Base-by-base conservation (phyloP, 2,797 vertebrate species). In the Diplodus sargus region DNA sequence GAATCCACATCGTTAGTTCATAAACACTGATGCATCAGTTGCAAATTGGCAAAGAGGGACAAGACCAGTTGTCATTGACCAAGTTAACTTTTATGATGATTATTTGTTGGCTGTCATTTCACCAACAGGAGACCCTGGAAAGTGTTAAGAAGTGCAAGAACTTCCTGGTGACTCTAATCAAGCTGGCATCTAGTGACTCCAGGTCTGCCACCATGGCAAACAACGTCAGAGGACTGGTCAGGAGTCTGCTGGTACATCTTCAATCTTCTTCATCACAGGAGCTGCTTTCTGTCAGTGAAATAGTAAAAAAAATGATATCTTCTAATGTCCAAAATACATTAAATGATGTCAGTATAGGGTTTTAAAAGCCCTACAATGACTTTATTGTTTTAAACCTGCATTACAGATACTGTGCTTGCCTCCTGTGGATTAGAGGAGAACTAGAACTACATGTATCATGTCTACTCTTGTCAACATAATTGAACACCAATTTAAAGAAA, bases 121-220 rank as follows among this genome's bases (percentile, higher is more conserved):
- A 4, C n/a, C 67, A 42, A 43, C 85, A 99, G 97, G 95, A 96
- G 66, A 96, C 95, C 45, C 78, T 98, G 84, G 98, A 99, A 88
- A 99, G 97, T 86, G 97, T 98, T 79, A 98, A 98, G 91, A 99
- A 99, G 92, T 99, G 98, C 90, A 98, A 98, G 92, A 99, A 98
- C 91, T 99, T 99, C 83, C 94, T 99, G 86, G 95, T 97, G 81
- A 98, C 97, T 0, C 92, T 99, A 84, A 96, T 99, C 90, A 99
- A 98, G 88, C 90, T 99, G 76, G 96, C 97, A 0, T 98, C 95
- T 47, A 96, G 96, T 87, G 97, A 96, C 84, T 95, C 97, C 78
- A 96, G 95, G 73, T 96, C 97, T 3, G 89, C 92, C 54, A 93
- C 96, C 90, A 97, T 98, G 95, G 97, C 96, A 1, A 94, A 95